Percentiles rank a stretch among this genome's conserved stretches.
Evolutionary conservation across 1,140 invertebrate species (phyloP).

Genomic region (Pemphigus obesinymphae): DNA sequence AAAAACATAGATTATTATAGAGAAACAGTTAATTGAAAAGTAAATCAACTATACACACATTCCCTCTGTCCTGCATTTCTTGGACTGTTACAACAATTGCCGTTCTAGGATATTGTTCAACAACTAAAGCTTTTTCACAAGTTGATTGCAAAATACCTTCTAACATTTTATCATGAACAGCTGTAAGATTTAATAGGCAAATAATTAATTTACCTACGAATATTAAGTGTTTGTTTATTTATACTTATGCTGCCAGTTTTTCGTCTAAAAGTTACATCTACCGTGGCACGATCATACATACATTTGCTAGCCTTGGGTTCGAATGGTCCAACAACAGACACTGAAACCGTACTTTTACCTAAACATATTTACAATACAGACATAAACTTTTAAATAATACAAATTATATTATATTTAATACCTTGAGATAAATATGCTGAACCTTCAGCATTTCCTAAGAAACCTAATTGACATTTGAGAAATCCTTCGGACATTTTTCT

Average conservation of each 20-base stretch:
- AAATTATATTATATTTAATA: background rate
- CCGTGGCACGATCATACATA: constrained; percentile 67
- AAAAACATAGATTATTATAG: constrained; percentile 28
- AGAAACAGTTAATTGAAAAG: background rate
- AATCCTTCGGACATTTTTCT: background rate
- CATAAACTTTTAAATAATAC: background rate
- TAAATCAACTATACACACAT: constrained; percentile 56
- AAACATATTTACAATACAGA: constrained; percentile 43
- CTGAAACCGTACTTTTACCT: constrained; percentile 73
- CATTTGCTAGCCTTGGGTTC: constrained; percentile 74
- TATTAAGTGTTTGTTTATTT: background rate
- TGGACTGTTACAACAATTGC: constrained; percentile 74
- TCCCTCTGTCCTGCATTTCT: constrained; percentile 79
- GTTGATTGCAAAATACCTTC: constrained; percentile 72
- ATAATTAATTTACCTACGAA: background rate
- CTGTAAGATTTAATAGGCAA: constrained; percentile 54
- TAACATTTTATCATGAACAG: constrained; percentile 64
- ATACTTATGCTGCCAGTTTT: constrained; percentile 58
- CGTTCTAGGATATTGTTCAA: constrained; percentile 69
- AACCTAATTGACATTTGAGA: constrained; percentile 64
- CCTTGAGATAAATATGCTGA: constrained; percentile 28
- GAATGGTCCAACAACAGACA: constrained; percentile 76
- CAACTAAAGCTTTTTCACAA: constrained; percentile 67
- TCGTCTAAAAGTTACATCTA: constrained; percentile 73
- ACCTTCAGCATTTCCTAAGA: constrained; percentile 55